phyloP scores from a whole-genome alignment of 2,888 invertebrate species.

The Patella ulyssiponensis region DNA sequence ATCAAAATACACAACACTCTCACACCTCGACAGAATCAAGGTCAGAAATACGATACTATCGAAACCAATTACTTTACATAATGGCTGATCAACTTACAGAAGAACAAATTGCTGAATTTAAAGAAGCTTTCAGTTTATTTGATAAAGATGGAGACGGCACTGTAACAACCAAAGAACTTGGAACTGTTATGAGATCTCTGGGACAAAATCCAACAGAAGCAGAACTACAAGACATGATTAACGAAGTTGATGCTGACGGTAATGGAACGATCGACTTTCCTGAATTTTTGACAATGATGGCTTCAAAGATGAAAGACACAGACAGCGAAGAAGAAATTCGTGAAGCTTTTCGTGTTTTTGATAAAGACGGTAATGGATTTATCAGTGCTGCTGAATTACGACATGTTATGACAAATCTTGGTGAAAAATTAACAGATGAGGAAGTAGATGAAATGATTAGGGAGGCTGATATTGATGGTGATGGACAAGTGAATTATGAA shows the following conservation, averaged over 20 bases:
- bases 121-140: constrained; percentile 99
- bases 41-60: too few relatives aligned
- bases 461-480: constrained; percentile 98
- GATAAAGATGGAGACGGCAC: constrained; percentile 99
- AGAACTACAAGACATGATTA: constrained; percentile 99
- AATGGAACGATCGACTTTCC: constrained; percentile 98
- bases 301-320: constrained; percentile 97
- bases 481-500: constrained; percentile 98
- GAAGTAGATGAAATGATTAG: constrained; percentile 99
- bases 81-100: not conserved
- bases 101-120: constrained; percentile 83
- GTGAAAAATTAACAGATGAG: constrained; percentile 98
- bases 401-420: constrained; percentile 99
- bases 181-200: constrained; percentile 98
- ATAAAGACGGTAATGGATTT: constrained; percentile 99
- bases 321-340: constrained; percentile 98
- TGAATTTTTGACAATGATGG: constrained; percentile 99
- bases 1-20: too few relatives aligned
- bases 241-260: constrained; percentile 96
- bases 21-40: too few relatives aligned
- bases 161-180: constrained; percentile 99
- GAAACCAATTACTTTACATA: too few relatives aligned
- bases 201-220: constrained; percentile 99
- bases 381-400: constrained; percentile 98
- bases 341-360: constrained; percentile 97